Percentiles rank a stretch among this genome's conserved stretches.
Evolutionary conservation across 2,888 invertebrate species (phyloP).

Genomic region (Nemurella pictetii): DNA sequence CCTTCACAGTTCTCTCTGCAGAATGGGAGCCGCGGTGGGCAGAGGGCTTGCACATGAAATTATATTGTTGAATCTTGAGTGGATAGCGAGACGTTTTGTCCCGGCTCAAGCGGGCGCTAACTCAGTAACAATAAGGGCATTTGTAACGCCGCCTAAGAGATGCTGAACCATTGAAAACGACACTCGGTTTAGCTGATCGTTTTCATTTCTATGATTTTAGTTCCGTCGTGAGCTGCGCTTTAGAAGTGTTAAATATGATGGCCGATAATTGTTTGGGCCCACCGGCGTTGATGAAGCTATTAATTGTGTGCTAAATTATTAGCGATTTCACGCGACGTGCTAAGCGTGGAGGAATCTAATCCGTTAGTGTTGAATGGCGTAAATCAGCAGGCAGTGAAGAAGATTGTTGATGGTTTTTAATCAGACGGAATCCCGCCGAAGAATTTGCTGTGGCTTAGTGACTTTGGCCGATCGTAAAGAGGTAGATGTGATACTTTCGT

Average conservation of each 20-base stretch:
- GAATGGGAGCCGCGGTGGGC: background rate
- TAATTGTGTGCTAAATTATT: background rate
- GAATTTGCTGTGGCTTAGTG: background rate
- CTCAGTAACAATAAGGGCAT: slow-evolving; percentile 13
- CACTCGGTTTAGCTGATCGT: background rate
- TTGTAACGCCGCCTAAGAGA: slow-evolving; percentile 16
- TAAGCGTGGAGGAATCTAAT: background rate
- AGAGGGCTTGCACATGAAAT: background rate
- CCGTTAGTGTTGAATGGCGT: background rate
- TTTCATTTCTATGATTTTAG: background rate
- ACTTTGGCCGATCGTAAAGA: background rate
- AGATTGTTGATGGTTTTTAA: background rate
- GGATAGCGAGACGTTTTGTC: slow-evolving; percentile 21
- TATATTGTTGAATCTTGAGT: slow-evolving; percentile 22
- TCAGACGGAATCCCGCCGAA: background rate
- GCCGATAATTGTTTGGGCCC: background rate
- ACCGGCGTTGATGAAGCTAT: background rate
- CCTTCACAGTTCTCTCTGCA: background rate
- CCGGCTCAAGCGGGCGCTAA: slow-evolving; percentile 25
- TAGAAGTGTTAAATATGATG: background rate
- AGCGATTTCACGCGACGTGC: background rate
- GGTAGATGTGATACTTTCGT: background rate
- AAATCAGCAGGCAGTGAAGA: background rate
- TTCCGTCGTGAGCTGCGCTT: background rate
- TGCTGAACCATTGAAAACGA: background rate